Evolutionary conservation across 2,113 vertebrate genomes (phyloP), one percentile per base, ranked within the genome.

Genomic region (Erythrocercus mccallii): DNA sequence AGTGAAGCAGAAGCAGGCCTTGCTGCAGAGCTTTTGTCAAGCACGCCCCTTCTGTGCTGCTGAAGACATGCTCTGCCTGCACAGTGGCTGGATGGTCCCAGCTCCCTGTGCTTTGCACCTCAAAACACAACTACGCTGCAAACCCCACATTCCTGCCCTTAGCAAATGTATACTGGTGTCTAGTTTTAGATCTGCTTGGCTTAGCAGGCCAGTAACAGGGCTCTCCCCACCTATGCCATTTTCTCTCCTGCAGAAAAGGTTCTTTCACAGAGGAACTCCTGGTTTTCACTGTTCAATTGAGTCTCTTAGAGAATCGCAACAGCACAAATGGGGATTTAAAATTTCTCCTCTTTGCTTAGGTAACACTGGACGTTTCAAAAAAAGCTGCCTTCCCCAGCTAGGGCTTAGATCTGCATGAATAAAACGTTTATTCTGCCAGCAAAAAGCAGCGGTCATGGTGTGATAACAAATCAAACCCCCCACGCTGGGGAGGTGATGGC

Each of bases 401-500:
- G 31, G 68, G 82, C 74, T 94, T 60, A 84, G 51, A 86, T 71
- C 44, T 60, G 28, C 76, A 42, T 81, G 85, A 91, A 92, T 77
- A 85, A 91, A 93, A 47, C 35, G 2, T 57, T 90, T 86, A 86
- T 88, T 83, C 86, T 95, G 74, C 62, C 71, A 69, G 84, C 57
- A 84, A 82, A 86, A 90, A 80, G 62, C 51, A 92, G 76, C 71
- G 62, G 86, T 76, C 85, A 82, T 44, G 83, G 57, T 47, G 92
- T 5, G 77, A 89, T 79, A 95, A 81, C 91, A 94, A 92, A 86
- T 44, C 91, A 71, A 89, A 33, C 24, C 74, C 86, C 73, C 51
- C 64, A 58, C 44, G 38, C 72, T 5, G 83, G 64, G 48, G 71
- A 69, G 62, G 71, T 10, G 14, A 44, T 9, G 71, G 79, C 18